Evolutionary conservation across 2,888 invertebrate species (phyloP).

Genomic region (Drosophila histrio): DNA sequence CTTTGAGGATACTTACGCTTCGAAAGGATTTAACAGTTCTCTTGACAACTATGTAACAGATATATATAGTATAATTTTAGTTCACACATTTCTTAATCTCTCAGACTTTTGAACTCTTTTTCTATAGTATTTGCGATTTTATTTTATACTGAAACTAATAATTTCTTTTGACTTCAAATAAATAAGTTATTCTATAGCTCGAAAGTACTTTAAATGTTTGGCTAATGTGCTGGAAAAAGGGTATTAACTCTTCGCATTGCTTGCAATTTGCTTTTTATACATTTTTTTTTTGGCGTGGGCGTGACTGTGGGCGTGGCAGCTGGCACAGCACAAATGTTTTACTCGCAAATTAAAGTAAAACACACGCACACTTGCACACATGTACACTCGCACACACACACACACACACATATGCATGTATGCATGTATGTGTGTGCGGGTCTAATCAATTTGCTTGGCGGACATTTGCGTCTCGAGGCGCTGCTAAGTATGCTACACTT

Average conservation of each 20-base stretch:
- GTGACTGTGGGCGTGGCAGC: slow-evolving; percentile 31
- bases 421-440: slow-evolving; percentile 16
- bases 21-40: no score
- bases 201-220: no score
- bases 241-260: not conserved
- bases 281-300: not conserved
- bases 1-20: not conserved
- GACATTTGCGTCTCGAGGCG: slow-evolving; percentile 39
- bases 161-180: no score
- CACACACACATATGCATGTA: not conserved
- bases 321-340: slow-evolving; percentile 37
- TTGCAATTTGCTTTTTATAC: not conserved
- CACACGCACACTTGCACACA: slow-evolving; percentile 9
- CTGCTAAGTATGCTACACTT: slow-evolving; percentile 55
- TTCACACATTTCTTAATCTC: no score
- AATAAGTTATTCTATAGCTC: no score
- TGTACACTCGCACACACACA: not conserved
- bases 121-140: no score
- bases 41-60: not conserved
- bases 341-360: slow-evolving; percentile 50
- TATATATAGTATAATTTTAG: not conserved
- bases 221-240: not conserved
- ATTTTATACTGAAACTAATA: no score
- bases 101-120: not conserved
- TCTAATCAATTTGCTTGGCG: slow-evolving; percentile 70